Conservation (phyloP, 2,888 invertebrate genomes). For the Dioctria linearis region DNA sequence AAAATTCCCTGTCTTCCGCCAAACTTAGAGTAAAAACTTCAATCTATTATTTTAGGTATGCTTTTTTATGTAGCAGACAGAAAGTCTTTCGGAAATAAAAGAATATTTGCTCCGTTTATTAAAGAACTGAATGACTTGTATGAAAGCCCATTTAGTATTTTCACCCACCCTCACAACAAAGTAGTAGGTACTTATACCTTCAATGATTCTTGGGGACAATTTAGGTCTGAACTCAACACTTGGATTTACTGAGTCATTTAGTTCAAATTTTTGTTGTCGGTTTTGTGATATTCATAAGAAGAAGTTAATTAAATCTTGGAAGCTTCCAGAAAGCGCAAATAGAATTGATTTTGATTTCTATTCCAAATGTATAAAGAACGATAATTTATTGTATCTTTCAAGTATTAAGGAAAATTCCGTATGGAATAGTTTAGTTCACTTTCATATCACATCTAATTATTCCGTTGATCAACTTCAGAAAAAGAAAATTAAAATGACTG, state of each 20-base stretch:
- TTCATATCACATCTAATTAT: slow-evolving; percentile 46
- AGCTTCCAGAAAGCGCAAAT: background rate
- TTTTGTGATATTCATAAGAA: background rate
- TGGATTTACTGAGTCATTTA: slow-evolving; percentile 1
- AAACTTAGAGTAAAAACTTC: too few species aligned
- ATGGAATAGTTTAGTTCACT: slow-evolving; percentile 40
- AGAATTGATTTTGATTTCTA: background rate
- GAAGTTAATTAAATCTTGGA: background rate
- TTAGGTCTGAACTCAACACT: slow-evolving; percentile 38
- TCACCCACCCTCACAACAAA: background rate
- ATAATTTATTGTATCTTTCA: background rate
- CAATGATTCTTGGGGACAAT: slow-evolving; percentile 34
- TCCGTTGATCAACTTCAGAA: slow-evolving; percentile 29
- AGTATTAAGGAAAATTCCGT: slow-evolving; percentile 46
- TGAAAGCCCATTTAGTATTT: background rate
- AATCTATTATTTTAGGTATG: background rate
- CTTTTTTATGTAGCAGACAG: background rate
- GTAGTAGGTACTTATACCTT: slow-evolving; percentile 18
- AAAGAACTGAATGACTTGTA: background rate
- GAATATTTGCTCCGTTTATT: background rate
- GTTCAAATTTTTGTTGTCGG: background rate
- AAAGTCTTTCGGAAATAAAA: slow-evolving; percentile 48
- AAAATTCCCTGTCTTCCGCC: too few species aligned
- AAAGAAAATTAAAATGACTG: slow-evolving; percentile 47
- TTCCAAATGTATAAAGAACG: too few species aligned